A percentile compares a stretch with the other conserved stretches of the same genome.
These are phyloP conservation scores for Heteromyza rotundicornis DNA, from an alignment of 2,888 invertebrate genomes.

Conservation along the genomic window DNA sequence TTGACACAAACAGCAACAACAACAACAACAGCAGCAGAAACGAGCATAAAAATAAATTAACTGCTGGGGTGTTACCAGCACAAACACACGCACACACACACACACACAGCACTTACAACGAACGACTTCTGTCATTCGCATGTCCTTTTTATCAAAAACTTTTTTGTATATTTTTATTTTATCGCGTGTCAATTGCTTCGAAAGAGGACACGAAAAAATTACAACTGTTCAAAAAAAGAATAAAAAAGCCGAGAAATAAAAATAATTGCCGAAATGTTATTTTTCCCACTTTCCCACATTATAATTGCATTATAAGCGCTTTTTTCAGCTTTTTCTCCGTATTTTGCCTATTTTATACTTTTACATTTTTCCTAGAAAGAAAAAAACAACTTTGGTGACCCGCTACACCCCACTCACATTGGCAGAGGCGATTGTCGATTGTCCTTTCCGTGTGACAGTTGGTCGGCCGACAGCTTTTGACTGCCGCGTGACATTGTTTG, in stretches of 20 bases:
- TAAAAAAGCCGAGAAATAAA: constrained; percentile 33
- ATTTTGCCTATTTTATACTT: background rate
- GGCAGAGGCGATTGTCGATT: too few relatives aligned
- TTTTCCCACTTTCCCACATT: constrained; percentile 46
- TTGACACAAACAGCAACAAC: constrained; percentile 18
- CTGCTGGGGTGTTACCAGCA: constrained; percentile 22
- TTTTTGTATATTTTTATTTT: constrained; percentile 20
- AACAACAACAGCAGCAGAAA: too few relatives aligned
- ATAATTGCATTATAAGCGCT: constrained; percentile 41
- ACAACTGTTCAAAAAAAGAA: background rate
- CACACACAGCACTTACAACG: too few relatives aligned
- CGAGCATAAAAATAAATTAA: constrained; percentile 11
- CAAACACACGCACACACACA: too few relatives aligned
- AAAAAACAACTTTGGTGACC: background rate
- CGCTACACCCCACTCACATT: too few relatives aligned
- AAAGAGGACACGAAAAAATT: constrained; percentile 30
- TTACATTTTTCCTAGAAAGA: background rate
- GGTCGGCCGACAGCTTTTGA: constrained; percentile 42
- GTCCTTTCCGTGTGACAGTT: constrained; percentile 27
- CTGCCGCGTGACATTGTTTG: constrained; percentile 59
- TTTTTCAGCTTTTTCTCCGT: constrained; percentile 6
- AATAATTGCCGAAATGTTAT: constrained; percentile 52
- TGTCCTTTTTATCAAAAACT: constrained; percentile 35
- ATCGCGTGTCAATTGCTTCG: constrained; percentile 58
- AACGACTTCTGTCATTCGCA: constrained; percentile 43